Evolutionary conservation across 1,140 invertebrate species (phyloP), one percentile per base, ranked within the genome.

Genomic region (Hermatobates lingyangjiaoensis): DNA sequence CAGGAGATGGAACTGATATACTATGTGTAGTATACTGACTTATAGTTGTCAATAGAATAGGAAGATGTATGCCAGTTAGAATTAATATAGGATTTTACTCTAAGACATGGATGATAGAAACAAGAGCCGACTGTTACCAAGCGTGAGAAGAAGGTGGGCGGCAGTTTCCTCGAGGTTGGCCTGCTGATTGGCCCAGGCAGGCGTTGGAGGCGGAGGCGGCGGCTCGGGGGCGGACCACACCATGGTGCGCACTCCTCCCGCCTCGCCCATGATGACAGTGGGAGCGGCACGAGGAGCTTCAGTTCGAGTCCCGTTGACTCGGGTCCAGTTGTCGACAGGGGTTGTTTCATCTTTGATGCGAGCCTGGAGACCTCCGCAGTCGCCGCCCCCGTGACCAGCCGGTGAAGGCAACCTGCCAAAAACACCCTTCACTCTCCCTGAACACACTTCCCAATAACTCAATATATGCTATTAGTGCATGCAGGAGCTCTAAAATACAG

Each of bases 161-260:
- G 83, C 83, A 47, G 80, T 81, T 63, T 87, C 82, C 59, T 87
- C 83, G 55, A 70, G 72, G 54, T 71, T 72, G 20, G 23, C 64
- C 48, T 42, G 39, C 18, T 42, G 39, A 42, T 18, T 42, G 18
- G 14, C 21, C 39, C 39, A 42, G 30, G 54, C 48, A 10, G 60
- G 40, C 38, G 56, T 56, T 23, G 55, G 1, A 72, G 69, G 76
- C 57, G 79, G 81, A 83, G 39, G 39, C 14, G 39, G 39, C 7
- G 28, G 28, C 14, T 42, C 39, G 5, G 1, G 73, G 69, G 76
- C 57, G 79, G 81, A 83, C 87, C 87, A 92, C 53, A 90, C 81
- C 87, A 90, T 90, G 30, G 87, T 90, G 46, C 86, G 71, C 0
- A 90, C 86, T 14, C 87, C 87, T 28, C 87, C 87, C 3, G 84